Percentiles rank a stretch among this genome's conserved stretches.
These are phyloP conservation scores for Procambarus clarkii DNA, from an alignment of 1,140 invertebrate genomes.

Conservation along the genomic window DNA sequence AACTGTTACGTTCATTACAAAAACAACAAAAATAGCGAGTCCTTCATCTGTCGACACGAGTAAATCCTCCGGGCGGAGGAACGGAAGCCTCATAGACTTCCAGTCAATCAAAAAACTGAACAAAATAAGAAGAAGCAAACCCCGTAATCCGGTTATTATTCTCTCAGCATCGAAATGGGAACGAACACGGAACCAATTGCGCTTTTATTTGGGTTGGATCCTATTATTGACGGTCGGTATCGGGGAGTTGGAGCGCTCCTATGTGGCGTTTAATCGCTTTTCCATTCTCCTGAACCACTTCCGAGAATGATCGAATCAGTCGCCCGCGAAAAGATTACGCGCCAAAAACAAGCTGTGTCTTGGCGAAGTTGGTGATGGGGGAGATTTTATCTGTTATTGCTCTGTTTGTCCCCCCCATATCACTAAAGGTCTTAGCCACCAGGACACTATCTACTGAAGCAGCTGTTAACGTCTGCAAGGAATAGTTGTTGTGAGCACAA, in stretches of 20 bases:
- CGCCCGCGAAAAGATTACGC: slow-evolving; percentile 62
- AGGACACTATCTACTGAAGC: too few species aligned
- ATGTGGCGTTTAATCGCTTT: slow-evolving; percentile 66
- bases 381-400: slow-evolving; percentile 15
- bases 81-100: not conserved
- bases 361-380: slow-evolving; percentile 26
- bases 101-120: slow-evolving; percentile 42
- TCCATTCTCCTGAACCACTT: slow-evolving; percentile 68
- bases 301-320: slow-evolving; percentile 65
- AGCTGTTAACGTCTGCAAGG: too few species aligned
- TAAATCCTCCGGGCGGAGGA: not conserved
- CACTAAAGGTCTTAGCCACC: too few species aligned
- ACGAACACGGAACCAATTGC: slow-evolving; percentile 62
- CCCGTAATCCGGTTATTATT: slow-evolving; percentile 64
- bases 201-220: slow-evolving; percentile 63
- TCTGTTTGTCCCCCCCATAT: not conserved
- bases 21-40: not conserved
- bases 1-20: not conserved
- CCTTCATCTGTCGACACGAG: not conserved
- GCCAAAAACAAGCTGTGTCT: slow-evolving; percentile 60
- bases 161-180: slow-evolving; percentile 56
- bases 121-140: slow-evolving; percentile 24
- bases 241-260: slow-evolving; percentile 56
- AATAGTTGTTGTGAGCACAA: too few species aligned
- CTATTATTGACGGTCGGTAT: slow-evolving; percentile 61